Evolutionary conservation across 2,888 invertebrate genomes (phyloP), one percentile per base, ranked within the genome.

Genomic region (Synanthedon myopaeformis): DNA sequence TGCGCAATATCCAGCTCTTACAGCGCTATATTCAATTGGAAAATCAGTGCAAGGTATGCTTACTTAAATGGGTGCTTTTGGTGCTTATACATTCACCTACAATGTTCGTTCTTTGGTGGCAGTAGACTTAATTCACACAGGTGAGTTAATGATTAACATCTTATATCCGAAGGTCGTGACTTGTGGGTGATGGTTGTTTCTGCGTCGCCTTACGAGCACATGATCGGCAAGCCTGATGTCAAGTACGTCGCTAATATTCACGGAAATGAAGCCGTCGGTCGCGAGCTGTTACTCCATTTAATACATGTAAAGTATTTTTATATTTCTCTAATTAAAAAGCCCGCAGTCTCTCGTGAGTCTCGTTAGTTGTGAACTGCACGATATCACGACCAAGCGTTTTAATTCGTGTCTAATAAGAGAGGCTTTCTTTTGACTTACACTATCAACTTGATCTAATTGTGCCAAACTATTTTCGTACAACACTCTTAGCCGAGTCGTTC

Each of bases 171-270:
- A 95, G 96, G 96, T 55, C 91, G 95, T 52, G 96, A 97, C 67
- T 89, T 98, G 14, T 97, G 97, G 97, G 97, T 97, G 58, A 92
- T 97, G 92, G 96, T 96, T 50, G 93, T 97, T 53, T 95, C 96
- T 0, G 91, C 95, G 3, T 95, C 95, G 1, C 96, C 96, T 0
- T 95, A 95, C 75, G 95, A 96, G 73, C 96, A 96, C 74, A 95
- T 96, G 93, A 91, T 96, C 62, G 96, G 96, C 53, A 96, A 98
- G 75, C 99, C 99, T 2, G 98, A 99, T 79, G 97, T 99, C 53
- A 99, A 99, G 81, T 98, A 98, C 79, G 94, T 99, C 53, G 99
- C 94, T 54, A 98, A 97, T 82, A 98, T 98, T 86, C 99, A 99
- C 80, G 99, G 99, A 57, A 98, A 98, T 75, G 99, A 96, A 82